A percentile compares a stretch with the other conserved stretches of the same genome.
These are phyloP conservation scores for Iphiclides podalirius DNA, from an alignment of 2,888 invertebrate species.

Conservation along the genomic window DNA sequence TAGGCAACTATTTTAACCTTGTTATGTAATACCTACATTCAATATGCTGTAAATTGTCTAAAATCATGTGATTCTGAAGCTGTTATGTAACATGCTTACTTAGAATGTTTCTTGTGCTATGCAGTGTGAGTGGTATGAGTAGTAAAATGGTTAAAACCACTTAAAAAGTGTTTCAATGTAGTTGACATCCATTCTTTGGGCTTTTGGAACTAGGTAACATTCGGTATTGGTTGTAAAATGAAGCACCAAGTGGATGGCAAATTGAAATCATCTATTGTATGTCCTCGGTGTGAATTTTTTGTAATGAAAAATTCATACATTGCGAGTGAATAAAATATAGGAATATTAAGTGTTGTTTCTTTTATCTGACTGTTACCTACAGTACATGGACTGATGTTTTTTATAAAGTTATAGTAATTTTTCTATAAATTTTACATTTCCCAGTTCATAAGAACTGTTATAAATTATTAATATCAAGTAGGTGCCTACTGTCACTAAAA, in stretches of 20 bases:
- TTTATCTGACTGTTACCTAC: slow-evolving; percentile 35
- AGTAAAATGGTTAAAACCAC: slow-evolving; percentile 43
- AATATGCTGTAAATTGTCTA: slow-evolving; percentile 49
- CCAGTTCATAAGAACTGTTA: background rate
- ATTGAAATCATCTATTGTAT: slow-evolving; percentile 26
- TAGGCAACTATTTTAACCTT: slow-evolving; percentile 37
- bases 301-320: slow-evolving; percentile 59
- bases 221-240: slow-evolving; percentile 25
- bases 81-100: slow-evolving; percentile 63
- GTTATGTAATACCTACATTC: slow-evolving; percentile 32
- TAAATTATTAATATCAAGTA: too few species aligned
- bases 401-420: background rate
- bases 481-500: too few species aligned
- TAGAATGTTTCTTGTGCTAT: slow-evolving; percentile 47
- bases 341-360: slow-evolving; percentile 47
- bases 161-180: slow-evolving; percentile 46
- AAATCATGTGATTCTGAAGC: slow-evolving; percentile 62
- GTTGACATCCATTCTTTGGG: slow-evolving; percentile 33
- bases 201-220: slow-evolving; percentile 38
- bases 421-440: slow-evolving; percentile 3
- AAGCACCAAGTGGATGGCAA: slow-evolving; percentile 20
- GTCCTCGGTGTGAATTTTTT: slow-evolving; percentile 66
- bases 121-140: slow-evolving; percentile 45
- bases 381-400: slow-evolving; percentile 18
- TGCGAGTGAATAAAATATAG: slow-evolving; percentile 63